These are phyloP conservation scores for Myotis davidii DNA, from an alignment of 2,113 vertebrate genomes.

Conservation along the genomic window DNA sequence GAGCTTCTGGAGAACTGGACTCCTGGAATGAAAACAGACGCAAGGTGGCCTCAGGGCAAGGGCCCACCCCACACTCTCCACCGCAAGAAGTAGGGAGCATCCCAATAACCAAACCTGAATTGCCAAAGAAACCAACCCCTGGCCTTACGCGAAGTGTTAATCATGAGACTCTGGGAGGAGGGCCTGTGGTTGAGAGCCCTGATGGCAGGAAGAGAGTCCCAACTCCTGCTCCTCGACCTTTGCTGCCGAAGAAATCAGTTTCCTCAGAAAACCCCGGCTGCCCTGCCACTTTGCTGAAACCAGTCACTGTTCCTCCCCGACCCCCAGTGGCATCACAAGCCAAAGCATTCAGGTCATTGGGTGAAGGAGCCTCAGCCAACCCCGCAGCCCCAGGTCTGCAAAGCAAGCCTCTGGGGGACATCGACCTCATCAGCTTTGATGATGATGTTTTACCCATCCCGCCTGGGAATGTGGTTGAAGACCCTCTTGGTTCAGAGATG, in stretches of 20 bases:
- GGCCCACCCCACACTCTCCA: conserved; percentile 61
- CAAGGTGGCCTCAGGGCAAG: conserved; percentile 75
- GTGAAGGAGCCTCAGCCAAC: conserved; percentile 78
- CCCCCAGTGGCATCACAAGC: conserved; percentile 83
- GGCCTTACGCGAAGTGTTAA: conserved; percentile 81
- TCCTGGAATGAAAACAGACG: conserved; percentile 77
- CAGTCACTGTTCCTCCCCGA: conserved; percentile 73
- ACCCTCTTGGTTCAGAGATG: conserved; percentile 75
- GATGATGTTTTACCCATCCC: conserved; percentile 84
- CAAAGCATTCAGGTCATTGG: conserved; percentile 77
- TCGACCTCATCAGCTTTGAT: conserved; percentile 90
- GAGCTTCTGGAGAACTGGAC: conserved; percentile 83
- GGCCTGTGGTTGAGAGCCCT: conserved; percentile 18
- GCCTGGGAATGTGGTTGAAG: conserved; percentile 70
- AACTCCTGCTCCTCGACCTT: conserved; percentile 86
- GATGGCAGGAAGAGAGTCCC: conserved; percentile 75
- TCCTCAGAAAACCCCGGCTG: conserved; percentile 77
- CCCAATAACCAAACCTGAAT: conserved; percentile 85
- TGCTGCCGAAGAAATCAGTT: conserved; percentile 84
- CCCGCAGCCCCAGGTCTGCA: conserved; percentile 65
- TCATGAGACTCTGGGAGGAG: conserved; percentile 75
- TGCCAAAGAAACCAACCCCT: conserved; percentile 89
- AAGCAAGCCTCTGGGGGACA: conserved; percentile 76
- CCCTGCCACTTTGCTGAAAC: conserved; percentile 74
- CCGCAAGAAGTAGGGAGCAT: conserved; percentile 67